Evolutionary conservation across 2,113 vertebrate genomes (phyloP).

Genomic region (Haliaeetus leucogaster): DNA sequence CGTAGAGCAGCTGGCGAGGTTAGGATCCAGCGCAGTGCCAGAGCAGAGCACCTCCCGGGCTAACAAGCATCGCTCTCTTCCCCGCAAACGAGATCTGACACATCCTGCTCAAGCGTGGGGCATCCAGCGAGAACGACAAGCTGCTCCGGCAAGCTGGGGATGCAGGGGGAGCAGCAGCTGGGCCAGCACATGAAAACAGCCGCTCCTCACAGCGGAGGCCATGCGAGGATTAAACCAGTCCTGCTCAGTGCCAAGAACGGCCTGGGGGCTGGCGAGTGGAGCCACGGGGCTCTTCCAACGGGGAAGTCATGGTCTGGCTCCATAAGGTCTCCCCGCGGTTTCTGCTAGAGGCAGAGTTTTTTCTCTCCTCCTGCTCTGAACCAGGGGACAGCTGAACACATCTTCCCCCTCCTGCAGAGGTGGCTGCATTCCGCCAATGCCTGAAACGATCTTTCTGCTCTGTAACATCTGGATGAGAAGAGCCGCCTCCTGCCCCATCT

Average conservation of each 20-base stretch:
- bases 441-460: background rate
- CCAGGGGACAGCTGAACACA: background rate
- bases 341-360: background rate
- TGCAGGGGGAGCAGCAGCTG: background rate
- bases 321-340: fast-evolving
- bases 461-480: background rate
- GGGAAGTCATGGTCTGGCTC: background rate
- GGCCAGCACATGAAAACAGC: fast-evolving
- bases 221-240: background rate
- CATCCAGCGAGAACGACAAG: background rate
- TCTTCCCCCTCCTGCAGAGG: background rate
- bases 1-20: background rate
- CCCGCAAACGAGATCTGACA: background rate
- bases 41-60: background rate
- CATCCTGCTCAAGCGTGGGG: background rate
- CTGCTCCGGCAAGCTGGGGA: background rate
- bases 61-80: background rate
- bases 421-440: fast-evolving
- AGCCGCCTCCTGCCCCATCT: background rate
- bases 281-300: background rate
- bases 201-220: fast-evolving
- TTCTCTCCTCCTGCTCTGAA: background rate
- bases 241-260: background rate
- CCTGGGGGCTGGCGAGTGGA: fast-evolving
- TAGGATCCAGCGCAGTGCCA: fast-evolving